Conservation (phyloP, 2,113 vertebrate species). For the Oncorhynchus mykiss region DNA sequence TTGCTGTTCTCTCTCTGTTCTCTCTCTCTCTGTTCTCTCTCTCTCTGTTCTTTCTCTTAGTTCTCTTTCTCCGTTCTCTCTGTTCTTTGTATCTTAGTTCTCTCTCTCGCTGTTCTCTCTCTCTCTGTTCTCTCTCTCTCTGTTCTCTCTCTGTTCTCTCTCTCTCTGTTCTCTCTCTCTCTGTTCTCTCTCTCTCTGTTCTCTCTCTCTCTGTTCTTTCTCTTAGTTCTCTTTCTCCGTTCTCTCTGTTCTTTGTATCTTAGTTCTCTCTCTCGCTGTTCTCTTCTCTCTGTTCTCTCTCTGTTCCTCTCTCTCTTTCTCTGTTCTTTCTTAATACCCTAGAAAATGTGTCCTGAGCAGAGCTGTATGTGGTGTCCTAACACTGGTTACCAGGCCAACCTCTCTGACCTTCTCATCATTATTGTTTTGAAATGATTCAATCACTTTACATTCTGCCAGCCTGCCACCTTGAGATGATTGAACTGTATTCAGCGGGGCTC, state of each 20-base stretch:
- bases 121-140: conserved; percentile 21
- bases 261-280: conserved; percentile 13
- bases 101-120: neutral
- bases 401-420: conserved; percentile 47
- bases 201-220: neutral
- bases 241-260: neutral
- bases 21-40: too few relatives aligned
- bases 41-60: too few relatives aligned
- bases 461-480: conserved; percentile 11
- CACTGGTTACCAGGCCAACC: conserved; percentile 33
- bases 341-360: conserved; percentile 28
- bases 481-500: conserved; percentile 11
- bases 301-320: neutral
- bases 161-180: neutral
- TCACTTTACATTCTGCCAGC: conserved; percentile 11
- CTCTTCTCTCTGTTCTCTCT: neutral
- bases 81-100: neutral
- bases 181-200: conserved; percentile 8
- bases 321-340: conserved; percentile 24
- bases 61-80: too few relatives aligned
- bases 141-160: too few relatives aligned
- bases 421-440: conserved; percentile 39
- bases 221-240: neutral
- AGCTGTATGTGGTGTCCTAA: conserved; percentile 5
- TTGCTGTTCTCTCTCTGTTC: conserved; percentile 11